A percentile compares a stretch with the other conserved stretches of the same genome.
These are phyloP conservation scores for Ichneumoninae sp. DNA, from an alignment of 2,888 invertebrate genomes.

Conservation along the genomic window DNA sequence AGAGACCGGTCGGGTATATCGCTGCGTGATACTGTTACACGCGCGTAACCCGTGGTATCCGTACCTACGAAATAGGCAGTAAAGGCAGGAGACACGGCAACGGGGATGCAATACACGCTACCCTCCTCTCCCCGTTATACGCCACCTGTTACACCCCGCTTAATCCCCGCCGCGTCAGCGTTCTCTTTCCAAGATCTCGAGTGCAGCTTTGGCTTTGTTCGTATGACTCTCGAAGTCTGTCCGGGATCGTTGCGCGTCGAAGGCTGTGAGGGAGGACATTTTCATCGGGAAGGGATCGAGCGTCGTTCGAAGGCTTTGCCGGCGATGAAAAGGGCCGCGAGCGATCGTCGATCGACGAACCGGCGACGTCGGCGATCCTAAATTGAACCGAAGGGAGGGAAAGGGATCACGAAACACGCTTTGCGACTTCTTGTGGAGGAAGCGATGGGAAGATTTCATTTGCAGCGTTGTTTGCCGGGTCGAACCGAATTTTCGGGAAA, in stretches of 20 bases:
- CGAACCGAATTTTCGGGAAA: too few relatives aligned
- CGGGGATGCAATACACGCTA: conserved; percentile 8
- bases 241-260: neutral
- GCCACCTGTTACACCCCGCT: conserved; percentile 77
- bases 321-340: neutral
- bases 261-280: neutral
- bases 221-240: neutral
- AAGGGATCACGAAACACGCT: neutral
- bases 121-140: conserved; percentile 49
- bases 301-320: neutral
- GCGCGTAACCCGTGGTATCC: conserved; percentile 42
- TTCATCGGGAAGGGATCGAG: neutral
- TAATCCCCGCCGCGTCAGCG: conserved; percentile 70
- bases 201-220: conserved; percentile 15
- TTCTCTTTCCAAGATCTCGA: conserved; percentile 41
- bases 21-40: conserved; percentile 59
- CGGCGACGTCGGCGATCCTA: neutral
- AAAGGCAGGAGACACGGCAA: conserved; percentile 12
- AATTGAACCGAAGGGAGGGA: neutral
- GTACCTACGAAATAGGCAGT: conserved; percentile 29
- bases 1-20: conserved; percentile 37
- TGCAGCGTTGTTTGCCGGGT: neutral
- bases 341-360: neutral
- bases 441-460: neutral
- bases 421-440: neutral